Percentiles rank a stretch among this genome's conserved stretches.
phyloP scores from a whole-genome alignment of 1,140 invertebrate species.

The Anagrus nilaparvatae region DNA sequence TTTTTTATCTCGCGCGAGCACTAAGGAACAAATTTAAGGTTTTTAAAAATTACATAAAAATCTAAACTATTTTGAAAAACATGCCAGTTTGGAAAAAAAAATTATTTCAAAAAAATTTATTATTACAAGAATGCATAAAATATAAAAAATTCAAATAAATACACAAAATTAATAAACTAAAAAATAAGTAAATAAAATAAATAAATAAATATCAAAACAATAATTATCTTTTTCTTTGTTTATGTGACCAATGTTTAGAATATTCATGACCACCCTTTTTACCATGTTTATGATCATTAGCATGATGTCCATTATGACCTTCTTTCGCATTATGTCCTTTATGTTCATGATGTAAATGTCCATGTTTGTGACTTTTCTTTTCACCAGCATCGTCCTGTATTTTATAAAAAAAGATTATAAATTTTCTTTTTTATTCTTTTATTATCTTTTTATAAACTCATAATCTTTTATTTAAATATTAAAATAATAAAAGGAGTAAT shows the following conservation, averaged over 20 bases:
- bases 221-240: too few species aligned
- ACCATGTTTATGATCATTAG: slow-evolving; percentile 33
- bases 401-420: not conserved
- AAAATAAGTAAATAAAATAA: too few species aligned
- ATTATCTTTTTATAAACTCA: not conserved
- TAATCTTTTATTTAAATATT: not conserved
- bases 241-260: slow-evolving; percentile 48
- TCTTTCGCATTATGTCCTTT: slow-evolving; percentile 45
- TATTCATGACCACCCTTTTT: slow-evolving; percentile 36
- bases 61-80: too few species aligned
- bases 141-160: too few species aligned
- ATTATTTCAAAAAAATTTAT: too few species aligned
- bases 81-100: too few species aligned
- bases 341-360: slow-evolving; percentile 43
- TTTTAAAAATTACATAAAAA: too few species aligned
- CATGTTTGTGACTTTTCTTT: slow-evolving; percentile 44
- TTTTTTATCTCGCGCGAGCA: too few species aligned
- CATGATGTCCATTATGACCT: slow-evolving; percentile 44
- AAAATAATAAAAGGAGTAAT: too few species aligned
- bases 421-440: not conserved
- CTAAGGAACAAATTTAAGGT: too few species aligned
- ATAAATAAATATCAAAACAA: slow-evolving; percentile 2
- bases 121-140: too few species aligned
- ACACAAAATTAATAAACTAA: too few species aligned
- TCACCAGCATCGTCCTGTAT: slow-evolving; percentile 43